Evolutionary conservation across 2,797 vertebrate genomes (phyloP).

Genomic region (Spinus olivaceus): DNA sequence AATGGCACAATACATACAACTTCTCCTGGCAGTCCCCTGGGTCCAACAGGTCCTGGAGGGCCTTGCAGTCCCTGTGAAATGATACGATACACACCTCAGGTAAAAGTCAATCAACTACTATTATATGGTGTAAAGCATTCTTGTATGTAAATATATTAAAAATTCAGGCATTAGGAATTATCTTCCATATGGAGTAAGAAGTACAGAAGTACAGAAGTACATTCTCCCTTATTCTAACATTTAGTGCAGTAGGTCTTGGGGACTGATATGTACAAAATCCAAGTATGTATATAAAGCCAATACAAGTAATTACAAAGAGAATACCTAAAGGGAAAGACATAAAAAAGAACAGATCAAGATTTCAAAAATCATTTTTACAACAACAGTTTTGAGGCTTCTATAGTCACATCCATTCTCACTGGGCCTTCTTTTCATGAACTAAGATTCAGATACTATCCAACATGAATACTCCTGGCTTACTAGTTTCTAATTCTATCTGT

Average conservation of each 20-base stretch:
- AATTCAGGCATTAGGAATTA: background rate
- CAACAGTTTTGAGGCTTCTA: background rate
- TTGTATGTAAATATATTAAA: background rate
- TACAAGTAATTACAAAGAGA: background rate
- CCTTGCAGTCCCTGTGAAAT: slow-evolving; percentile 85
- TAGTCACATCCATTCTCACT: background rate
- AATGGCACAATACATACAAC: slow-evolving; percentile 76
- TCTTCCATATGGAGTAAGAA: background rate
- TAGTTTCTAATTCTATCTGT: background rate
- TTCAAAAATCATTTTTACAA: background rate
- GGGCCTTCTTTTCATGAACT: background rate
- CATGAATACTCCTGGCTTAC: background rate
- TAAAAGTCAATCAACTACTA: background rate
- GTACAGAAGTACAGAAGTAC: background rate
- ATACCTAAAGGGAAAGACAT: background rate
- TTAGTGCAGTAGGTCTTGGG: background rate
- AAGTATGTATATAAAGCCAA: background rate
- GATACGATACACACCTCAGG: background rate
- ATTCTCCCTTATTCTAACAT: background rate
- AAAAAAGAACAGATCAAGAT: background rate
- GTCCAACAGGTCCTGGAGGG: slow-evolving; percentile 80
- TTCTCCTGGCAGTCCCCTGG: slow-evolving; percentile 85
- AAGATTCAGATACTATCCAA: background rate
- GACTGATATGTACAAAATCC: background rate
- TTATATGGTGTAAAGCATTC: background rate